Percentiles rank a stretch among this genome's conserved stretches.
phyloP scores from a whole-genome alignment of 2,797 vertebrate species.

The Odontamblyopus rebecca region DNA sequence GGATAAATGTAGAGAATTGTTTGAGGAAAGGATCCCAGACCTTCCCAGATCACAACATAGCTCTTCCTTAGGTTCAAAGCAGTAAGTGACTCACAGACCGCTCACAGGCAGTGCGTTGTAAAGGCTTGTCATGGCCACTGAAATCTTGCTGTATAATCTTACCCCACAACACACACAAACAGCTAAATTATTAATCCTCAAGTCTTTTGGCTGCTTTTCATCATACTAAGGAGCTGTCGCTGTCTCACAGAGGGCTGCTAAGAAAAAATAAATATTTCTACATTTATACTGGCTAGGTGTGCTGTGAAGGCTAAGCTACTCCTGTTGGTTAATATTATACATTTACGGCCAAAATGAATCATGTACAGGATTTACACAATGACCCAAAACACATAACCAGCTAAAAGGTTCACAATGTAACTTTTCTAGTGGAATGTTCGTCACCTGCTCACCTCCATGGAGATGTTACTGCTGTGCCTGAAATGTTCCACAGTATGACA shows the following conservation, averaged over 20 bases:
- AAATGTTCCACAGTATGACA: no score
- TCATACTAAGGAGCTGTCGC: slow-evolving; percentile 51
- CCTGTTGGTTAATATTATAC: not conserved
- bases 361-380: not conserved
- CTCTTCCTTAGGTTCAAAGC: not conserved
- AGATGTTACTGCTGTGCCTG: no score
- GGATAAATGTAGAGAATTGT: not conserved
- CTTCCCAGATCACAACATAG: slow-evolving; percentile 1
- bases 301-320: not conserved
- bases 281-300: slow-evolving; percentile 33
- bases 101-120: slow-evolving; percentile 12
- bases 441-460: no score
- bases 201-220: slow-evolving; percentile 66
- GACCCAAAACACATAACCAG: not conserved
- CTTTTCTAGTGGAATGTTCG: no score
- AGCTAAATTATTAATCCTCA: slow-evolving; percentile 72
- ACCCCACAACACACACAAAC: slow-evolving; percentile 59
- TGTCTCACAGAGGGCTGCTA: slow-evolving; percentile 31
- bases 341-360: not conserved
- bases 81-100: not conserved
- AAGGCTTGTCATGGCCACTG: slow-evolving; percentile 37
- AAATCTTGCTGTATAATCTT: slow-evolving; percentile 65
- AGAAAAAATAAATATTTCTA: slow-evolving; percentile 16
- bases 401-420: not conserved
- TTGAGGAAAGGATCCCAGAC: not conserved